phyloP scores from a whole-genome alignment of 2,797 vertebrate species.

The Morelia viridis region DNA sequence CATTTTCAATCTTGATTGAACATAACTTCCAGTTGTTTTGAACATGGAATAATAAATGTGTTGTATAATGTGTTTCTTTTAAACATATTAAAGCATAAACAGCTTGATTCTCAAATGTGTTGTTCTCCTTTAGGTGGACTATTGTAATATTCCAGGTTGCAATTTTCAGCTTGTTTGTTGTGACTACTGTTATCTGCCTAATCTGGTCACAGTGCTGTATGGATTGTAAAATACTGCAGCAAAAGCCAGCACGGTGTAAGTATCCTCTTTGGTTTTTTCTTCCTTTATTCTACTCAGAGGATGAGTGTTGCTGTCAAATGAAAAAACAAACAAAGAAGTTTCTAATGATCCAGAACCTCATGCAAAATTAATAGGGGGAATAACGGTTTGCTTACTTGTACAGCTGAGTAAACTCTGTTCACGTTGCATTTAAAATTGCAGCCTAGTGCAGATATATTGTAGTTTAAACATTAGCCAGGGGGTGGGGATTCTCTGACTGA shows the following conservation, averaged over 20 bases:
- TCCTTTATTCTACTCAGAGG: neutral
- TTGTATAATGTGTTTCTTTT: too few species aligned
- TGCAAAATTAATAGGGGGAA: too few species aligned
- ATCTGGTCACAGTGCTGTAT: constrained; percentile 91
- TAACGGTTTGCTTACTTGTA: too few species aligned
- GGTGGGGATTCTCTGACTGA: too few species aligned
- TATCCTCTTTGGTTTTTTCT: constrained; percentile 17
- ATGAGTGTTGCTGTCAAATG: neutral
- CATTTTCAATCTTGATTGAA: too few species aligned
- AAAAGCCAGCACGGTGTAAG: constrained; percentile 78
- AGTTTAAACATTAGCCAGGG: too few species aligned
- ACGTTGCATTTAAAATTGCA: too few species aligned
- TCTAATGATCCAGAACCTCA: too few species aligned
- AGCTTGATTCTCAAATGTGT: constrained; percentile 14
- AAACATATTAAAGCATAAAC: neutral
- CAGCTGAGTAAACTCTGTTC: too few species aligned
- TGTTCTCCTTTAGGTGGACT: constrained; percentile 59
- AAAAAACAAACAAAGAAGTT: neutral
- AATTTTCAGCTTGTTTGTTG: constrained; percentile 59
- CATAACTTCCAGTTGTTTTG: too few species aligned
- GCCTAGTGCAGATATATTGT: too few species aligned
- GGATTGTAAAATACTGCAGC: constrained; percentile 82
- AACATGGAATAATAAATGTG: too few species aligned
- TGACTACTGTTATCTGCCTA: constrained; percentile 82
- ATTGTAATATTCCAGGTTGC: constrained; percentile 62